phyloP scores from a whole-genome alignment of 2,888 invertebrate genomes.

The Nomada fucata region DNA sequence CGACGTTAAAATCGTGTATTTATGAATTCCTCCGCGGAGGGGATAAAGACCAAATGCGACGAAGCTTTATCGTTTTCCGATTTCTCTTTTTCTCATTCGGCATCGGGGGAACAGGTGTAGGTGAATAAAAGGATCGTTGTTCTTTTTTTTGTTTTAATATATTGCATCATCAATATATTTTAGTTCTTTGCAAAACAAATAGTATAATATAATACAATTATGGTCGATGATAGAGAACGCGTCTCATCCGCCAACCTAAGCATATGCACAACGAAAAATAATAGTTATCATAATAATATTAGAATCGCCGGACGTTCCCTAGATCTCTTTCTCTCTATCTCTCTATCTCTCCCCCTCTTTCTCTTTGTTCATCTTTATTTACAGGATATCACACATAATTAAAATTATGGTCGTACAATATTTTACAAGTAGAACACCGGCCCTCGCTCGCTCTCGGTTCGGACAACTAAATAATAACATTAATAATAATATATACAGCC shows the following conservation, averaged over 20 bases:
- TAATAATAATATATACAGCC: constrained; percentile 20
- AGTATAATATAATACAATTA: constrained; percentile 77
- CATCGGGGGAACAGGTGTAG: neutral
- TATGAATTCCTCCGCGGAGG: constrained; percentile 24
- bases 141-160: constrained; percentile 58
- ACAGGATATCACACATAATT: constrained; percentile 82
- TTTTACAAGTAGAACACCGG: constrained; percentile 70
- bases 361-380: constrained; percentile 70
- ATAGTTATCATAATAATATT: constrained; percentile 78
- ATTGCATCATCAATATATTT: constrained; percentile 80
- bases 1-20: constrained; percentile 42
- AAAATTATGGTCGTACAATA: constrained; percentile 74
- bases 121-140: constrained; percentile 37
- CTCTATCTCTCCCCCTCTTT: constrained; percentile 12
- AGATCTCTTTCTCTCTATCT: constrained; percentile 31
- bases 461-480: constrained; percentile 2
- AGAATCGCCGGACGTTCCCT: constrained; percentile 64
- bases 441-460: neutral
- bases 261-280: constrained; percentile 78
- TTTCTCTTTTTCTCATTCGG: neutral
- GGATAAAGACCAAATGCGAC: neutral
- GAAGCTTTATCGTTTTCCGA: neutral
- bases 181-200: constrained; percentile 80
- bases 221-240: constrained; percentile 58
- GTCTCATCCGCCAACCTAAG: constrained; percentile 69